A percentile compares a stretch with the other conserved stretches of the same genome.
Conservation (phyloP, 2,888 invertebrate species). For the Unio delphinus region DNA sequence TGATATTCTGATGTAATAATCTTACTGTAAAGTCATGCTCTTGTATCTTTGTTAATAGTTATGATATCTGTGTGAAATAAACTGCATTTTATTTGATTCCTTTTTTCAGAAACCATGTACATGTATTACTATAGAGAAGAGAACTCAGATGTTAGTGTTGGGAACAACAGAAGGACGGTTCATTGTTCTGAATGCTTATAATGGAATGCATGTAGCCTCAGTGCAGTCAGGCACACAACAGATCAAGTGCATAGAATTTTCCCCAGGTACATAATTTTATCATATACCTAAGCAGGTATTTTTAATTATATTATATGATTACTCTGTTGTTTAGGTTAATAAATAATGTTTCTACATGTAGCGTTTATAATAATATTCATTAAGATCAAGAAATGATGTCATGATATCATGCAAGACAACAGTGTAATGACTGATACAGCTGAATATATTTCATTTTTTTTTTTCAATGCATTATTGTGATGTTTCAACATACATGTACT, state of each 20-base stretch:
- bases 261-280: conserved; percentile 80
- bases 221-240: conserved; percentile 83
- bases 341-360: background rate
- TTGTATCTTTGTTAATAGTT: no score
- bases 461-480: no score
- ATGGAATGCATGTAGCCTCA: conserved; percentile 87
- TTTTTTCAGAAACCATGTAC: conserved; percentile 85
- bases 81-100: conserved; percentile 6
- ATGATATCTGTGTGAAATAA: no score
- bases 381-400: background rate
- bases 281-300: background rate
- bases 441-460: no score
- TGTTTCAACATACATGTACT: no score
- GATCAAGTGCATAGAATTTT: conserved; percentile 88
- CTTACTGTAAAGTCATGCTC: no score
- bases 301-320: no score
- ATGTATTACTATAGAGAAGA: conserved; percentile 88
- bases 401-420: background rate
- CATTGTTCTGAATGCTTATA: conserved; percentile 87
- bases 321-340: no score
- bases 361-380: background rate
- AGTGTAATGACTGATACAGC: background rate
- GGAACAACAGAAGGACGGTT: conserved; percentile 93
- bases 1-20: no score
- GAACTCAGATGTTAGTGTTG: conserved; percentile 88